A percentile compares a stretch with the other conserved stretches of the same genome.
Conservation (phyloP, 2,113 vertebrate species). For the Trichomycterus rosablanca region DNA sequence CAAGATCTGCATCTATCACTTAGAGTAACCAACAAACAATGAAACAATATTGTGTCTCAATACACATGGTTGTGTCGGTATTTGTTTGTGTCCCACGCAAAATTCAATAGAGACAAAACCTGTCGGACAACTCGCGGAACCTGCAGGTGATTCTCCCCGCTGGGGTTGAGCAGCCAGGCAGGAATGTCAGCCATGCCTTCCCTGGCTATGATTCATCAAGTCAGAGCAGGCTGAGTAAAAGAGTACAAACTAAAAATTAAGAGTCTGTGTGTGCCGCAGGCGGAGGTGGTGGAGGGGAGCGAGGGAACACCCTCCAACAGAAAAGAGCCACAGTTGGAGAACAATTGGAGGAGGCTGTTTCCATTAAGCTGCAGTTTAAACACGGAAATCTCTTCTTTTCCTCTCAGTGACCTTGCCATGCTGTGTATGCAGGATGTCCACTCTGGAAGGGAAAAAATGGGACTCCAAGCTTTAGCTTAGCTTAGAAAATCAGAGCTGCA, state of each 20-base stretch:
- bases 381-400: constrained; percentile 39
- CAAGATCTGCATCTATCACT: not conserved
- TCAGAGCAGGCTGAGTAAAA: constrained; percentile 41
- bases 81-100: constrained; percentile 3
- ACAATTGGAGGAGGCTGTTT: constrained; percentile 34
- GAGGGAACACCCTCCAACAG: constrained; percentile 2
- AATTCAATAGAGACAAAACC: constrained; percentile 8
- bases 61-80: not conserved
- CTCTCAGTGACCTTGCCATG: not conserved
- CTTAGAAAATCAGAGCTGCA: not conserved
- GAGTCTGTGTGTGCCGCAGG: not conserved
- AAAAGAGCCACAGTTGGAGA: constrained; percentile 27
- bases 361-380: constrained; percentile 41
- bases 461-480: not conserved
- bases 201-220: constrained; percentile 37
- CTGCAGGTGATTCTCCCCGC: not conserved
- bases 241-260: not conserved
- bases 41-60: not conserved
- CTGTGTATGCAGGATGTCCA: not conserved
- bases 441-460: not conserved
- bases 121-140: constrained; percentile 4
- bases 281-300: not conserved
- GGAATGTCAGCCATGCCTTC: constrained; percentile 39
- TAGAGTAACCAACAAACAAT: not conserved
- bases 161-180: constrained; percentile 8